Conservation (phyloP, 2,797 vertebrate species). For the Acanthis flammea region DNA sequence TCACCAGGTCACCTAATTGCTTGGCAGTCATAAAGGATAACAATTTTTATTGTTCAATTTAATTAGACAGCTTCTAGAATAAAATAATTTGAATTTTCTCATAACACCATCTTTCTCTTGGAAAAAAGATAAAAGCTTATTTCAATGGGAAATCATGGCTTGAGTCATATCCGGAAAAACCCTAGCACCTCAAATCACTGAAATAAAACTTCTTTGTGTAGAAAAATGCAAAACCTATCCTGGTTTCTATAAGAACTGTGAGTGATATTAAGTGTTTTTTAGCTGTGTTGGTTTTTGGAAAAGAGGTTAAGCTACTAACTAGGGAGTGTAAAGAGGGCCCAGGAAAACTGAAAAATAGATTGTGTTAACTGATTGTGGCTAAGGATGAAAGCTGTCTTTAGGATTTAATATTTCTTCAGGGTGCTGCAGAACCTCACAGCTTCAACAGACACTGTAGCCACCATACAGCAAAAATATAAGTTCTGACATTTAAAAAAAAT, state of each 20-base stretch:
- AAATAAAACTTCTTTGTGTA: constrained; percentile 38
- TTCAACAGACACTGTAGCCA: not conserved
- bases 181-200: not conserved
- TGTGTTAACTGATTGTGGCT: not conserved
- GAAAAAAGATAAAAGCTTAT: constrained; percentile 38
- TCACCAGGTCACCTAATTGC: constrained; percentile 55
- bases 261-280: not conserved
- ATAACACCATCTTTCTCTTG: not conserved
- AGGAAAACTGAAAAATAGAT: constrained; percentile 30
- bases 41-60: constrained; percentile 55
- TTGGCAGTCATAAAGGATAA: constrained; percentile 17
- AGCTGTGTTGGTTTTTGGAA: not conserved
- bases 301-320: not conserved
- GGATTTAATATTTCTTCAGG: not conserved
- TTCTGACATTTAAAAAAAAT: not conserved
- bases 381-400: not conserved
- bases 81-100: constrained; percentile 44
- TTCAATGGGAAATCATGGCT: constrained; percentile 12
- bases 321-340: not conserved
- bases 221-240: not conserved
- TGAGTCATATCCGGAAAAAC: constrained; percentile 22
- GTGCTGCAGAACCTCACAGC: not conserved
- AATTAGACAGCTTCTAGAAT: constrained; percentile 44
- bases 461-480: not conserved
- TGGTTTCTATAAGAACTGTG: not conserved